Evolutionary conservation across 2,888 invertebrate genomes (phyloP).

Genomic region (Smittia sp.): DNA sequence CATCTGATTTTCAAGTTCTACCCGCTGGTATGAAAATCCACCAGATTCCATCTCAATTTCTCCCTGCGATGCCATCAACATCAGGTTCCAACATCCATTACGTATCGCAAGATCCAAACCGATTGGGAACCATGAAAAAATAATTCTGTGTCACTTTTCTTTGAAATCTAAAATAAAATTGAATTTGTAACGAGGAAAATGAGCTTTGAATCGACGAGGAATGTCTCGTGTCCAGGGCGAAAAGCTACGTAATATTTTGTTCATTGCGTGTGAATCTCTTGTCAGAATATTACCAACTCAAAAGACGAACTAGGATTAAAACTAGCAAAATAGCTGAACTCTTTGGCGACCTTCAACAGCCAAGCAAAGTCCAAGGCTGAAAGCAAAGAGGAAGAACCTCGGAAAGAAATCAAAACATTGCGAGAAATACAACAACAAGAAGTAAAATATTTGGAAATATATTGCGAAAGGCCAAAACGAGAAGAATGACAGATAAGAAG

Average conservation of each 20-base stretch:
- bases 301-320: too few relatives aligned
- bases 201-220: background rate
- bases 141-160: constrained; percentile 42
- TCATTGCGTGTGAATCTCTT: too few relatives aligned
- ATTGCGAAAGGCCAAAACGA: background rate
- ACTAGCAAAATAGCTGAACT: too few relatives aligned
- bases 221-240: too few relatives aligned
- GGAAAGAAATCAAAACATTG: background rate
- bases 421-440: constrained; percentile 1
- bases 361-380: background rate
- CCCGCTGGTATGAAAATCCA: constrained; percentile 54
- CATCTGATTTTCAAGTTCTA: constrained; percentile 51
- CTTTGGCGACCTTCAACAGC: too few relatives aligned
- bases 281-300: too few relatives aligned
- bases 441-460: background rate
- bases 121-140: constrained; percentile 69
- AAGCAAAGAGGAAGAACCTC: background rate
- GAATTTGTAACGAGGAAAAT: background rate
- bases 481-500: constrained; percentile 10
- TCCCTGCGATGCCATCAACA: constrained; percentile 57
- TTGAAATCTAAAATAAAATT: constrained; percentile 14
- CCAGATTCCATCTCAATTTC: constrained; percentile 52
- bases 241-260: too few relatives aligned
- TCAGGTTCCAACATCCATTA: constrained; percentile 69
- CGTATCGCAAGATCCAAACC: constrained; percentile 94